A percentile compares a stretch with the other conserved stretches of the same genome.
These are phyloP conservation scores for Uloborus diversus DNA, from an alignment of 1,140 invertebrate species.

Conservation along the genomic window DNA sequence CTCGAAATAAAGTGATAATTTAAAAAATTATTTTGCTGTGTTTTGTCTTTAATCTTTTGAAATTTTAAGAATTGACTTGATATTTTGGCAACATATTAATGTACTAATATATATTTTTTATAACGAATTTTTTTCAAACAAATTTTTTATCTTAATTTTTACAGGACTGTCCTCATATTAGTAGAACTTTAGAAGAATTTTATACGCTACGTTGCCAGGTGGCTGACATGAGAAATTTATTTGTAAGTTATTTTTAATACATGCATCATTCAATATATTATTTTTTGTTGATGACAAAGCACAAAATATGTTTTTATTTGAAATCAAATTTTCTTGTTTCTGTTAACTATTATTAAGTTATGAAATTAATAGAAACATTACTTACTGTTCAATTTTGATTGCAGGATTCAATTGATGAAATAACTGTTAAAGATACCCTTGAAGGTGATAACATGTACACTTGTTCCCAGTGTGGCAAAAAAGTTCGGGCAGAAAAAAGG, in stretches of 20 bases:
- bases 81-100: no score
- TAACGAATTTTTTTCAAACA: no score
- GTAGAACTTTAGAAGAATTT: slow-evolving; percentile 92
- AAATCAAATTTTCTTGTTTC: not conserved
- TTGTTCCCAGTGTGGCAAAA: slow-evolving; percentile 92
- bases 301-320: not conserved
- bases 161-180: slow-evolving; percentile 92
- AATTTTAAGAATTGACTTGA: no score
- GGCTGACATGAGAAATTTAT: slow-evolving; percentile 93
- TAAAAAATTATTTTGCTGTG: not conserved
- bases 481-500: slow-evolving; percentile 92
- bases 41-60: not conserved
- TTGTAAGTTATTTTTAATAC: slow-evolving; percentile 69
- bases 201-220: slow-evolving; percentile 96
- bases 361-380: no score
- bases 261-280: not conserved
- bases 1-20: no score
- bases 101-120: no score
- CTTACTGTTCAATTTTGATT: slow-evolving; percentile 26
- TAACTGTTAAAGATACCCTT: slow-evolving; percentile 94
- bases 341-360: not conserved
- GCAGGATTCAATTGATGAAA: slow-evolving; percentile 89
- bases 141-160: slow-evolving; percentile 8
- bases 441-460: slow-evolving; percentile 98
- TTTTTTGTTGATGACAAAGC: not conserved